Percentiles rank a stretch among this genome's conserved stretches.
Evolutionary conservation across 2,113 vertebrate genomes (phyloP).

Genomic region (Lontra canadensis): DNA sequence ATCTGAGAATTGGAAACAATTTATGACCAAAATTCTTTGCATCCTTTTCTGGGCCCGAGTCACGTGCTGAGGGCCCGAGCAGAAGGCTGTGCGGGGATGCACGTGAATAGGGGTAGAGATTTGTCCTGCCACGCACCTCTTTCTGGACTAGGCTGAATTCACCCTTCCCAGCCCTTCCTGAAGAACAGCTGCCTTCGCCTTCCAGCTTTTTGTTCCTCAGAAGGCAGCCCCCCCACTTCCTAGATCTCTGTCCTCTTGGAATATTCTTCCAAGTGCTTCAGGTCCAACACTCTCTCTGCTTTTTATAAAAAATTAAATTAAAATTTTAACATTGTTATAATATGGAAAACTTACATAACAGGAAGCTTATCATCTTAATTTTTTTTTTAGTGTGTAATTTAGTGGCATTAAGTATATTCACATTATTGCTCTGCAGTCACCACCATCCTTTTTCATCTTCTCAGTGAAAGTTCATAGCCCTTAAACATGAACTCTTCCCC

Average conservation of each 20-base stretch:
- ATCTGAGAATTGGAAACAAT: slow-evolving; percentile 72
- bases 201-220: background rate
- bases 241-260: background rate
- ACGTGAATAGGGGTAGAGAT: background rate
- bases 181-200: background rate
- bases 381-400: background rate
- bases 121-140: background rate
- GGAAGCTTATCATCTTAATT: background rate
- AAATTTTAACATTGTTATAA: background rate
- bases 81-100: background rate
- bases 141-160: background rate
- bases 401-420: background rate
- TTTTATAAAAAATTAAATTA: background rate
- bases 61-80: background rate
- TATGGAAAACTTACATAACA: background rate
- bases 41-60: background rate
- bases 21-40: slow-evolving; percentile 73
- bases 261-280: background rate
- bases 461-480: background rate
- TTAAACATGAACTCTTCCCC: background rate
- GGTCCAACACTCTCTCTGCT: background rate
- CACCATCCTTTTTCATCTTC: background rate
- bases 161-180: background rate
- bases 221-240: too few species aligned
- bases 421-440: background rate